These are phyloP conservation scores for Cerastis leucographa DNA, from an alignment of 2,888 invertebrate species.

Conservation along the genomic window DNA sequence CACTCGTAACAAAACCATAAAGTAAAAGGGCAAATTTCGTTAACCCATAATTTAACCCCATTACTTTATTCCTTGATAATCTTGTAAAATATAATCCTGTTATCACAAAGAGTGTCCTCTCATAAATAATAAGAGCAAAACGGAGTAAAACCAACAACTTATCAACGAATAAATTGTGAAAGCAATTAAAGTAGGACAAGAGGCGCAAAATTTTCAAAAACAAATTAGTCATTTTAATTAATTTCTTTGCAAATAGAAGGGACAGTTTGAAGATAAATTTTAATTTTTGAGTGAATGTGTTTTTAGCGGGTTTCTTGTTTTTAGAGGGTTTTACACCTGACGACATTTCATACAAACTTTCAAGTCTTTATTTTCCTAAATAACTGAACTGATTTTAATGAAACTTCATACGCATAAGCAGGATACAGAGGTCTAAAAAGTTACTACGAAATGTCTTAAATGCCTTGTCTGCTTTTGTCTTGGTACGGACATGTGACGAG, in stretches of 20 bases:
- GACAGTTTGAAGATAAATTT: slow-evolving; percentile 34
- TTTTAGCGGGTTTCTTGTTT: slow-evolving; percentile 1
- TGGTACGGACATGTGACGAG: too few relatives aligned
- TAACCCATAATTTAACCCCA: slow-evolving; percentile 21
- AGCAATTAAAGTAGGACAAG: slow-evolving; percentile 58
- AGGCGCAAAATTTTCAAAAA: slow-evolving; percentile 53
- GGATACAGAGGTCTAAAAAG: too few relatives aligned
- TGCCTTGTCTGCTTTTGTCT: too few relatives aligned
- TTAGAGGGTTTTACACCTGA: too few relatives aligned
- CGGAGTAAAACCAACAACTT: slow-evolving; percentile 49
- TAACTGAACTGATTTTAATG: too few relatives aligned
- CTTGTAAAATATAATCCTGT: slow-evolving; percentile 46
- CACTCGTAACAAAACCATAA: background rate
- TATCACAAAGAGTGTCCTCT: slow-evolving; percentile 41
- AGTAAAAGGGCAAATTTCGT: background rate
- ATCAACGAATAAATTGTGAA: slow-evolving; percentile 58
- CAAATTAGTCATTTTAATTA: slow-evolving; percentile 63
- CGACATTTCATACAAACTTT: too few relatives aligned
- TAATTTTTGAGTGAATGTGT: slow-evolving; percentile 11
- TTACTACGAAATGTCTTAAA: too few relatives aligned
- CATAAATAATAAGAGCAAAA: slow-evolving; percentile 57
- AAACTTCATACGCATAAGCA: too few relatives aligned
- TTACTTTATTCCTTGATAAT: slow-evolving; percentile 42
- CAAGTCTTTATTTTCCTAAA: too few relatives aligned
- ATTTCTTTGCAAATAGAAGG: slow-evolving; percentile 59